Percentiles rank a stretch among this genome's conserved stretches.
These are phyloP conservation scores for Electrophaes corylata DNA, from an alignment of 2,888 invertebrate species.

Conservation along the genomic window DNA sequence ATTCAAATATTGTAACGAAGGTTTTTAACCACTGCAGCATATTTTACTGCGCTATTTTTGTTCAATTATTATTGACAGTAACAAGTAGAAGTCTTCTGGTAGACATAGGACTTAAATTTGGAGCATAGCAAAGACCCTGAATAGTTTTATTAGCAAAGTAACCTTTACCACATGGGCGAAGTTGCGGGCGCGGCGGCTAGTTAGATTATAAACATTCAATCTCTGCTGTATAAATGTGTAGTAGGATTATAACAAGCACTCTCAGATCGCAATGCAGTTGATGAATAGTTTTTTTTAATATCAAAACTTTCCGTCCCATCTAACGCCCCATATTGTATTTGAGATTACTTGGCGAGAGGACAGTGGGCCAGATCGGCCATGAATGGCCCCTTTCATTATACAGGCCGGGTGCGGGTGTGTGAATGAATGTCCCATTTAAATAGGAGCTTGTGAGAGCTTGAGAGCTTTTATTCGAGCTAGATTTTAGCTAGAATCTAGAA, in stretches of 20 bases:
- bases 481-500: conserved; percentile 13
- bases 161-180: too few species aligned
- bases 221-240: too few species aligned
- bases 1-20: too few species aligned
- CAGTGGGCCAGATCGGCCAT: conserved; percentile 16
- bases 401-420: conserved; percentile 9
- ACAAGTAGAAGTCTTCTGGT: too few species aligned
- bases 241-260: neutral
- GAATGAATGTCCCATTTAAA: conserved; percentile 29
- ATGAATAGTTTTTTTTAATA: conserved; percentile 2
- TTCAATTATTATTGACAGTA: too few species aligned
- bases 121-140: too few species aligned
- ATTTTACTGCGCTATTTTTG: too few species aligned
- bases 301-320: conserved; percentile 11
- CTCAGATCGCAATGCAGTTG: neutral
- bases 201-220: too few species aligned
- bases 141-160: too few species aligned
- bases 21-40: too few species aligned
- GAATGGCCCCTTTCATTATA: conserved; percentile 27
- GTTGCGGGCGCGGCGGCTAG: too few species aligned
- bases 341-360: conserved; percentile 26
- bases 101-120: too few species aligned
- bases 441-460: conserved; percentile 21
- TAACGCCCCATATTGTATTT: conserved; percentile 18
- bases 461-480: conserved; percentile 23